Percentiles rank a stretch among this genome's conserved stretches.
Conservation (phyloP, 2,888 invertebrate species). For the Drosophila austrosaltans region DNA sequence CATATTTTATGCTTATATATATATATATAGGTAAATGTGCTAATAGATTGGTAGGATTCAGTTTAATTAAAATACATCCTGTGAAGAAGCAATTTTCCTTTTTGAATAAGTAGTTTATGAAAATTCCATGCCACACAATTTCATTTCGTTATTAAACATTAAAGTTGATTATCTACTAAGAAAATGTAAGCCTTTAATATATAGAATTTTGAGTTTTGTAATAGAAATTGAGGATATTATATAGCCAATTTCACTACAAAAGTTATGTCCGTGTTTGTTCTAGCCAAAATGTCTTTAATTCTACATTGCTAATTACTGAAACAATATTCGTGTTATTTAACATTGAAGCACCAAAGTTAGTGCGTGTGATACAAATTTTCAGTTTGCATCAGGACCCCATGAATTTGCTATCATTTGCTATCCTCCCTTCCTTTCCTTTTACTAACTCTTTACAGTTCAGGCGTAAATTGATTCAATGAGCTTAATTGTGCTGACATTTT, state of each 20-base stretch:
- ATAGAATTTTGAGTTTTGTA: no score
- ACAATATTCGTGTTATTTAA: neutral
- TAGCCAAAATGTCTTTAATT: no score
- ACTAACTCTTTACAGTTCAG: slow-evolving; percentile 5
- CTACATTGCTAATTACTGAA: neutral
- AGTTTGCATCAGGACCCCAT: slow-evolving; percentile 3
- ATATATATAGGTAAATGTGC: slow-evolving; percentile 37
- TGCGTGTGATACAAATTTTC: slow-evolving; percentile 8
- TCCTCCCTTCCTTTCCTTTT: neutral
- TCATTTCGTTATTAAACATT: neutral
- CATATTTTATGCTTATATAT: slow-evolving; percentile 55
- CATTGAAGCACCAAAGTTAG: neutral
- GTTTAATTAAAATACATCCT: slow-evolving; percentile 1
- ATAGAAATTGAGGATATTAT: no score
- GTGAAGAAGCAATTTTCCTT: neutral
- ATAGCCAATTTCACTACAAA: no score
- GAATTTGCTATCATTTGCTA: neutral
- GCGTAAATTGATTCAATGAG: slow-evolving; percentile 71
- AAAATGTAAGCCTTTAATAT: no score
- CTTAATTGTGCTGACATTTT: slow-evolving; percentile 77
- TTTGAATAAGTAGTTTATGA: neutral
- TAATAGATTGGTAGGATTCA: slow-evolving; percentile 11
- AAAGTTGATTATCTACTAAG: neutral
- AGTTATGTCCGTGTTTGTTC: no score
- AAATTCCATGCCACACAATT: neutral